These are phyloP conservation scores for Hydrolagus colliei DNA, from an alignment of 2,797 vertebrate species.

Conservation along the genomic window DNA sequence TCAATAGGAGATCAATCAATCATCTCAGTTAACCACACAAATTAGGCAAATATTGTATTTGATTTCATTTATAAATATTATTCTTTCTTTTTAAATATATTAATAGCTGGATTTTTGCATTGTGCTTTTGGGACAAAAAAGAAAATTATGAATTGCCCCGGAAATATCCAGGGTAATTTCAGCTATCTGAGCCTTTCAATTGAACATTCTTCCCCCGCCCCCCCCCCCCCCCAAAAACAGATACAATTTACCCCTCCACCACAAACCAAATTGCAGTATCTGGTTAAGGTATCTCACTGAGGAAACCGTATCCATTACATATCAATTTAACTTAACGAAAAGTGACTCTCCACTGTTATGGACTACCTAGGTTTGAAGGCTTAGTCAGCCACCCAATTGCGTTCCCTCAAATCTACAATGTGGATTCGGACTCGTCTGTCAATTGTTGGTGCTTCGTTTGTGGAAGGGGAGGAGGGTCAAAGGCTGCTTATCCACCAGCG, in stretches of 20 bases:
- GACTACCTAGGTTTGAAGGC: neutral
- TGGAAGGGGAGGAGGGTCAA: neutral
- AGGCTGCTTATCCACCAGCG: neutral
- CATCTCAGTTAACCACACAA: conserved; percentile 29
- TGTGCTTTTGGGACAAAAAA: neutral
- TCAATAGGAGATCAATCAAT: conserved; percentile 5
- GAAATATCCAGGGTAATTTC: too few species aligned
- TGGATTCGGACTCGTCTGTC: neutral
- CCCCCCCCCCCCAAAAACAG: too few species aligned
- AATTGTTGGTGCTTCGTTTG: neutral
- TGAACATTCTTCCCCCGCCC: too few species aligned
- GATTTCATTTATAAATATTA: conserved; percentile 26
- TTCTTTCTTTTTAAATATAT: conserved; percentile 23
- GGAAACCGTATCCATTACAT: neutral
- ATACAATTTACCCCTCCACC: too few species aligned
- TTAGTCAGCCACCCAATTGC: conserved; percentile 4
- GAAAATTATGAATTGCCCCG: conserved; percentile 4
- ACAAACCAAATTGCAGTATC: conserved; percentile 14
- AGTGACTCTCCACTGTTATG: conserved; percentile 28
- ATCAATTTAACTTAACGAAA: neutral
- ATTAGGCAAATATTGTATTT: conserved; percentile 19
- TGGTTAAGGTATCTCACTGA: neutral
- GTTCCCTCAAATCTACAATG: neutral
- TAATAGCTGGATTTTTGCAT: conserved; percentile 18
- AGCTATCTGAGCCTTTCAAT: too few species aligned